Base-by-base conservation (phyloP, 1,140 invertebrate genomes). In the Temnothorax nylanderi region DNA sequence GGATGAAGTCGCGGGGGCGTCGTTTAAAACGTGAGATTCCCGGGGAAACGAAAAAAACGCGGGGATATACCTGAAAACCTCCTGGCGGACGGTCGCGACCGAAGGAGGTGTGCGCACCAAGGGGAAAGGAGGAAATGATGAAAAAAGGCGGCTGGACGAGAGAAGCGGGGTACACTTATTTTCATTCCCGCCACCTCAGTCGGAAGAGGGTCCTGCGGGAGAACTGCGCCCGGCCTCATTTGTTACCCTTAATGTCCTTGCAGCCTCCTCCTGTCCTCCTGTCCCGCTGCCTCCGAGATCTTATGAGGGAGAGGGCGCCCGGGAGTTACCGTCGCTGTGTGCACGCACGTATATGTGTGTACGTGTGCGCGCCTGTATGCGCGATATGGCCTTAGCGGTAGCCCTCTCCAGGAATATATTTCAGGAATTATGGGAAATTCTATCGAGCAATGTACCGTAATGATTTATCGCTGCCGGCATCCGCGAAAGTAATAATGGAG, bases 241-340 rank as follows among this genome's bases (percentile, higher is more conserved):
- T 94, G 93, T 94, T 94, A 94, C 90, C 93, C 93, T 94, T 94
- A 94, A 94, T 93, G 93, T 93, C 93, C 92, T 26, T 89, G 84
- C 85, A 91, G 90, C 71, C 87, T 86, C 80, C 60, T 78, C 85
- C 41, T 69, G 77, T 64, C 65, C 67, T 71, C 72, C 76, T 51
- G 32, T 72, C 67, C 89, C 49, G 34, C 67, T 44, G 54, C 58
- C 80, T 86, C 56, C 77, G n/a, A 87, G 90, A 92, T 93, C 89
- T 88, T 91, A 92, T 85, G 77, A 84, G 80, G 80, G 85, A 62
- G 62, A 88, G 75, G 64, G 58, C 84, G 74, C 37, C 82, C 74
- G 82, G 80, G 80, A 82, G 56, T 71, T 72, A 18, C 80, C n/a
- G 26, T 65, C 60, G 16, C n/a, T 26, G 54, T 80, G 32, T 41